Conservation (phyloP, 2,113 vertebrate genomes). For the Butorides virescens region DNA sequence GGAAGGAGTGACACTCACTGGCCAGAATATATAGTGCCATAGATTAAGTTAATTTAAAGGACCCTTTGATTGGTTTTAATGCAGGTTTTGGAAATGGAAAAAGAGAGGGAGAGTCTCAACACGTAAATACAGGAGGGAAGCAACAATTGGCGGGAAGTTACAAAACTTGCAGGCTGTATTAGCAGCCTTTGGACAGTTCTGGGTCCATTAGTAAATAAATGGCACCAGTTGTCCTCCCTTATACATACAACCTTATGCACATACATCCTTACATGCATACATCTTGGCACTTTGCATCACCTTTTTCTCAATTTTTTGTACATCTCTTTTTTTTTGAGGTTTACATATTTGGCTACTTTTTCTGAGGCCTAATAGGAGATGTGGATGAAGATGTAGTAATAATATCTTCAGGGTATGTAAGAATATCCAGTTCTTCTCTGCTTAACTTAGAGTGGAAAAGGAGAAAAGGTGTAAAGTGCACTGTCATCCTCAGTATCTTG, state of each 20-base stretch:
- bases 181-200: background rate
- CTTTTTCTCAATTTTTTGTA: background rate
- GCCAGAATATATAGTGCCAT: background rate
- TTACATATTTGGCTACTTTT: background rate
- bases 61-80: background rate
- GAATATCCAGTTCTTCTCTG: background rate
- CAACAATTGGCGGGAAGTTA: background rate
- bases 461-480: background rate
- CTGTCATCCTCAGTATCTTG: background rate
- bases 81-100: background rate
- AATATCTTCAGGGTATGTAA: background rate
- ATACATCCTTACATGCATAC: background rate
- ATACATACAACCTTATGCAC: background rate
- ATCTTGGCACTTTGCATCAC: background rate
- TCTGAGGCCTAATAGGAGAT: background rate
- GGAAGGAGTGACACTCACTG: conserved; percentile 24
- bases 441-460: background rate
- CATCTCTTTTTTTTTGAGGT: background rate
- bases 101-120: background rate
- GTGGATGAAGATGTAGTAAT: background rate
- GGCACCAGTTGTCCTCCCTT: background rate
- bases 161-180: background rate
- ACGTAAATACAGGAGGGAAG: background rate
- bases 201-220: background rate
- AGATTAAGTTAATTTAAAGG: background rate